Evolutionary conservation across 2,797 vertebrate species (phyloP).

Genomic region (Heliangelus exortis): DNA sequence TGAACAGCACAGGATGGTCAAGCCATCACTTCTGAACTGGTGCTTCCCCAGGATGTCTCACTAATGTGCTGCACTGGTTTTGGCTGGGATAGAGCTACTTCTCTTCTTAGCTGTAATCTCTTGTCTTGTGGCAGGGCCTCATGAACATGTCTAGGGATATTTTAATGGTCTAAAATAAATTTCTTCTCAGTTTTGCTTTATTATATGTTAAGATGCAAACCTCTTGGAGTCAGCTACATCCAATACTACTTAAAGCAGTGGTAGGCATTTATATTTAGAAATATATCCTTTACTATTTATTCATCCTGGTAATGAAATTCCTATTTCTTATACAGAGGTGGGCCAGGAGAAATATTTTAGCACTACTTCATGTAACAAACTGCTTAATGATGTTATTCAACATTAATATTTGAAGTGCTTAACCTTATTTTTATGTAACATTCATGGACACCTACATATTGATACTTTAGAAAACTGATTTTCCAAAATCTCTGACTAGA

Average conservation of each 20-base stretch:
- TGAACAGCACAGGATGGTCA: not conserved
- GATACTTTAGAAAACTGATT: not conserved
- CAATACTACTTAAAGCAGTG: not conserved
- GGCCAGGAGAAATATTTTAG: not conserved
- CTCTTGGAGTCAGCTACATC: not conserved
- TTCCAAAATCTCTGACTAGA: not conserved
- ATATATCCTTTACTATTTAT: not conserved
- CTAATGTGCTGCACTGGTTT: too few species aligned
- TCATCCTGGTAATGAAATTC: not conserved
- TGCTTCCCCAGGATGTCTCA: not conserved
- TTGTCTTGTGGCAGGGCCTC: not conserved
- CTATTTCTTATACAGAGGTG: not conserved
- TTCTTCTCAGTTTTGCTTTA: not conserved
- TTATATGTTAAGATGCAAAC: not conserved
- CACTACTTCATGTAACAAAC: not conserved
- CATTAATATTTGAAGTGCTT: not conserved
- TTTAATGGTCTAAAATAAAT: not conserved
- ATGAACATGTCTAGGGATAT: not conserved
- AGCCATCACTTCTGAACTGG: not conserved
- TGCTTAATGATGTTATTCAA: not conserved
- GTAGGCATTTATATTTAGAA: not conserved
- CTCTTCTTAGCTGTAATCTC: not conserved
- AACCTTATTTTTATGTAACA: not conserved
- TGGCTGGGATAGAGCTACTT: too few species aligned
- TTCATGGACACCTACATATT: not conserved